These are phyloP conservation scores for Atractosteus spatula DNA, from an alignment of 2,113 vertebrate species.

Conservation along the genomic window DNA sequence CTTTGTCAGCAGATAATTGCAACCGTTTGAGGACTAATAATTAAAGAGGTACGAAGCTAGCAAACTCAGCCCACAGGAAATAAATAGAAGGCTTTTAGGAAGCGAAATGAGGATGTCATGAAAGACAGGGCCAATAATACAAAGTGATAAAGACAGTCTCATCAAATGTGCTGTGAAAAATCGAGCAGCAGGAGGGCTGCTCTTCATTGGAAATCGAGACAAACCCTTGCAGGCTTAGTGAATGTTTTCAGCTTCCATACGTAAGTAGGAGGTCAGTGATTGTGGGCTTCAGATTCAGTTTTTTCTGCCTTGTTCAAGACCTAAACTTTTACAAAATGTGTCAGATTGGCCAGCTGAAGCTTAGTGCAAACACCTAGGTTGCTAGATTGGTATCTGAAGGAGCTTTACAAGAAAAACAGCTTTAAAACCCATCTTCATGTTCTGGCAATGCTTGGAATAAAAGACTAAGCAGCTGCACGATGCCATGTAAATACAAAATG, in stretches of 20 bases:
- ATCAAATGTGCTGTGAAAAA: slow-evolving; percentile 1
- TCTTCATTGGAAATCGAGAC: neutral
- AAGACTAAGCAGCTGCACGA: neutral
- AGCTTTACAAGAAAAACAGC: neutral
- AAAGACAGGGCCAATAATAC: slow-evolving; percentile 1
- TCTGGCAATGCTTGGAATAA: neutral
- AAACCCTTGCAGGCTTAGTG: neutral
- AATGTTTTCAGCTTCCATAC: neutral
- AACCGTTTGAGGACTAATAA: slow-evolving; percentile 14
- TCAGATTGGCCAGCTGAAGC: neutral
- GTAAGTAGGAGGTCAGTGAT: neutral
- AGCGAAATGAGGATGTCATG: slow-evolving; percentile 15
- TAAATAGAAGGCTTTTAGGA: neutral
- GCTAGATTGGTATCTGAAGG: neutral
- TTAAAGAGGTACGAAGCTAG: slow-evolving; percentile 16
- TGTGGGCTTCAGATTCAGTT: slow-evolving; percentile 1
- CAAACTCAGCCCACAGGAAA: neutral
- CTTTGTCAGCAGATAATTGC: slow-evolving; percentile 33
- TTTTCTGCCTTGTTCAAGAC: neutral
- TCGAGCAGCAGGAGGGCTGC: too few species aligned
- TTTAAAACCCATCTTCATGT: neutral
- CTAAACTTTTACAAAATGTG: neutral
- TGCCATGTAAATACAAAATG: neutral
- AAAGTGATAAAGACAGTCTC: neutral
- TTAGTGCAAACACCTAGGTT: neutral